A percentile compares a stretch with the other conserved stretches of the same genome.
Conservation (phyloP, 2,797 vertebrate genomes). For the Natrix natrix region DNA sequence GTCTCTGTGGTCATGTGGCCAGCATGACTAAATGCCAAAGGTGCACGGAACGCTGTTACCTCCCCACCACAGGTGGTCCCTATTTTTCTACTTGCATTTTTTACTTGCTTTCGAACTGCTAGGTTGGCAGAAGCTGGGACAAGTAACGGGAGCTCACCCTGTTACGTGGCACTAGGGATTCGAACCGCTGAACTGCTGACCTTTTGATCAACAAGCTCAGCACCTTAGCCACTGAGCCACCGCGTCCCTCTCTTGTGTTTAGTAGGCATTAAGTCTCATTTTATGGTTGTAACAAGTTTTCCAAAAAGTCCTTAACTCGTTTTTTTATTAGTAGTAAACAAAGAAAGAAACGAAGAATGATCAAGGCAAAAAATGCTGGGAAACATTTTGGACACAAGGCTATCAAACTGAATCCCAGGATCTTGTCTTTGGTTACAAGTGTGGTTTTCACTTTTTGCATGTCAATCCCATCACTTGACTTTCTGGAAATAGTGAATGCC, state of each 20-base stretch:
- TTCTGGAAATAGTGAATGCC: background rate
- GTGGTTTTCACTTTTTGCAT: background rate
- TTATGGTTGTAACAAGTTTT: background rate
- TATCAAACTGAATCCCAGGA: background rate
- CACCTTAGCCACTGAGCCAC: no score
- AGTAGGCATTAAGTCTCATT: rapidly evolving
- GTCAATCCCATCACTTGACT: background rate
- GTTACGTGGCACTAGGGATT: no score
- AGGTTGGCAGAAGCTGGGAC: no score
- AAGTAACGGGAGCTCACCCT: no score
- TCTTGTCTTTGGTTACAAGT: background rate
- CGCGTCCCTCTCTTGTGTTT: background rate
- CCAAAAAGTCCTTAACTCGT: background rate
- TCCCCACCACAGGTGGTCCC: no score
- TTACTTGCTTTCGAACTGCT: no score
- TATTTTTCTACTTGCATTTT: no score
- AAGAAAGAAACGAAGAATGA: background rate
- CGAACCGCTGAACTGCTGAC: no score
- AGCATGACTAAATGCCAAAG: no score
- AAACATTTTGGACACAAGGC: background rate
- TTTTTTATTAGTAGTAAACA: background rate
- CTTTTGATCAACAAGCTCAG: no score
- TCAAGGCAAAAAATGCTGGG: background rate
- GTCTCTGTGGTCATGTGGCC: no score
- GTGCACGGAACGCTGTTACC: no score